Conservation (phyloP, 2,113 vertebrate species). For the Malurus melanocephalus region DNA sequence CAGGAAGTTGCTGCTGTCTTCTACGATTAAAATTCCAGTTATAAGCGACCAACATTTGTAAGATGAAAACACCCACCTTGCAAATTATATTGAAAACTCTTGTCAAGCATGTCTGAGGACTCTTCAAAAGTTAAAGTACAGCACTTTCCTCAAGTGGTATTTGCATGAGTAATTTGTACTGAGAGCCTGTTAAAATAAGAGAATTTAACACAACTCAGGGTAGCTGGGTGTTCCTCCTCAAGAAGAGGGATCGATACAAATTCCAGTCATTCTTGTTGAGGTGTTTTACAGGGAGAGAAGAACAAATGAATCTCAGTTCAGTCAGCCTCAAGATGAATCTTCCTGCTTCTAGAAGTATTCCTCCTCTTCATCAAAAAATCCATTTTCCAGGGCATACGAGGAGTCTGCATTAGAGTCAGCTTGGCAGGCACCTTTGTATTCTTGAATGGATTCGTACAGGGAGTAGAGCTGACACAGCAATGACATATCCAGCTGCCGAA, state of each 20-base stretch:
- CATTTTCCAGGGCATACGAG: slow-evolving; percentile 84
- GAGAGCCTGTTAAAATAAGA: neutral
- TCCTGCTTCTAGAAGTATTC: slow-evolving; percentile 82
- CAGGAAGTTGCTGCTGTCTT: neutral
- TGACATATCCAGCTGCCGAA: slow-evolving; percentile 98
- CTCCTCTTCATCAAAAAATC: slow-evolving; percentile 94
- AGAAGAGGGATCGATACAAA: slow-evolving; percentile 54
- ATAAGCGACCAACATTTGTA: neutral
- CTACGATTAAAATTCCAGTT: slow-evolving; percentile 26
- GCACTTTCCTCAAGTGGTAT: slow-evolving; percentile 45
- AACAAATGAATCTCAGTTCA: slow-evolving; percentile 1
- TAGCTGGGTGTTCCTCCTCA: slow-evolving; percentile 4
- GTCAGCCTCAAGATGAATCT: neutral
- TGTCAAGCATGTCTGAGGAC: slow-evolving; percentile 16
- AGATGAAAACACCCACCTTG: slow-evolving; percentile 24
- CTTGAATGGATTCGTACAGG: slow-evolving; percentile 96
- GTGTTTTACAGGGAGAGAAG: neutral
- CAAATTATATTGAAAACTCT: slow-evolving; percentile 24
- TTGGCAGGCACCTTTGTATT: slow-evolving; percentile 96
- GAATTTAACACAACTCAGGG: slow-evolving; percentile 14
- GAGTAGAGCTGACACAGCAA: slow-evolving; percentile 96
- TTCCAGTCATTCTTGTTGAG: slow-evolving; percentile 61
- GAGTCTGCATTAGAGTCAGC: slow-evolving; percentile 85
- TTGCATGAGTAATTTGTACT: slow-evolving; percentile 40
- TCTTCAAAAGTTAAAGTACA: slow-evolving; percentile 14